Base-by-base conservation (phyloP, 2,113 vertebrate species). In the Elaphurus davidianus region DNA sequence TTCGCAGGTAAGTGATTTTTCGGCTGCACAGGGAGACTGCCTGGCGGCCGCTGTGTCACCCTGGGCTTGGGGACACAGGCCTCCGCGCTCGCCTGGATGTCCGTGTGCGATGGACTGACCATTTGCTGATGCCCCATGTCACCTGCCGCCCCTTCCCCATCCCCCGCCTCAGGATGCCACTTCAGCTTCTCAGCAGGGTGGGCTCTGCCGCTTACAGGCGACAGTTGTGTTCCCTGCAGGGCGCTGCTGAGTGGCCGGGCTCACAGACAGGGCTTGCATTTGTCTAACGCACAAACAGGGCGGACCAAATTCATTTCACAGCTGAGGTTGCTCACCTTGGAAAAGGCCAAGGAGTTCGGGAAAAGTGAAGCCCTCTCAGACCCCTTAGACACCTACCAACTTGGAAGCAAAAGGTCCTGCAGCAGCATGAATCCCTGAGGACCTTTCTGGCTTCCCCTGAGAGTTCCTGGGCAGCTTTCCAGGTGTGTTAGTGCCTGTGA, bases 1-100 rank as follows among this genome's bases (percentile, higher is more conserved):
- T 97, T 94, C 28, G 40, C 60, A 14, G 14, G 74, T 93, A 45
- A 86, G 76, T 82, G 76, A 83, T 5, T 52, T 82, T 97, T 90
- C 2, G 47, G 54, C 50, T 55, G 13, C 16, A 55, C 23, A 33
- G 40, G 60, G 40, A 21, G 79, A 83, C 87, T 30, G 40, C 40
- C 52, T 33, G 82, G 67, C 59, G 55, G 64, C 50, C 7, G 59
- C 15, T 0, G 1, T 17, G 33, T 45, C 90, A 74, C 55, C 79
- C 59, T 8, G 23, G 1, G 82, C 19, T 5, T 45, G 50, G 33
- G 40, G 93, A 71, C 43, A 36, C 23, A 27, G 23, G 47, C 9
- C 33, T 17, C 74, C 13, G 7, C 2, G 27, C 30, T 78, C 2
- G 25, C 90, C 64, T n/a, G 84, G 64, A 8, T 47, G 12, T 47